Evolutionary conservation across 2,113 vertebrate species (phyloP).

Genomic region (Galeopterus variegatus): DNA sequence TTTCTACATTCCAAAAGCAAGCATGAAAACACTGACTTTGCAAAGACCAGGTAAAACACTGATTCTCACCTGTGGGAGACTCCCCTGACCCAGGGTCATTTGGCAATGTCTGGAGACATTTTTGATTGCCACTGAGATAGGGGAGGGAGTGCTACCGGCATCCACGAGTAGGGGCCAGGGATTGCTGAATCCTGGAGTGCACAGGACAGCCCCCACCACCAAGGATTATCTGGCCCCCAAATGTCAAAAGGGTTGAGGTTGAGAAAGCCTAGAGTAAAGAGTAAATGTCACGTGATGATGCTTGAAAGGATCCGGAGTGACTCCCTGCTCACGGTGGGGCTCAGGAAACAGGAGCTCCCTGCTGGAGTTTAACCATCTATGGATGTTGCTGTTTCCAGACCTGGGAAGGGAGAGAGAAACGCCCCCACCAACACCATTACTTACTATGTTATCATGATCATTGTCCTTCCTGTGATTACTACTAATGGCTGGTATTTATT

Average conservation of each 20-base stretch:
- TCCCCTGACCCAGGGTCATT: not conserved
- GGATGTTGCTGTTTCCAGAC: not conserved
- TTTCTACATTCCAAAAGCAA: not conserved
- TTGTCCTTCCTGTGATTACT: not conserved
- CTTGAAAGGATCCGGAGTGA: not conserved
- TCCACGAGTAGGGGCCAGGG: not conserved
- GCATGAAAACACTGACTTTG: not conserved
- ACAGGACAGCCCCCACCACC: too few relatives aligned
- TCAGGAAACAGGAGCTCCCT: not conserved
- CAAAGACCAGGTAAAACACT: not conserved
- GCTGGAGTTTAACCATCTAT: too few relatives aligned
- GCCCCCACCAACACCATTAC: not conserved
- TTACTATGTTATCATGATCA: not conserved
- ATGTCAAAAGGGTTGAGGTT: not conserved
- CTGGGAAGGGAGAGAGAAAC: too few relatives aligned
- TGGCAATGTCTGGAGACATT: not conserved
- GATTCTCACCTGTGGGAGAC: not conserved
- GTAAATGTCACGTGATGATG: not conserved
- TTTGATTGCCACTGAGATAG: not conserved
- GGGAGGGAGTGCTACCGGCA: not conserved
- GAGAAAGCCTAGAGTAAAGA: not conserved
- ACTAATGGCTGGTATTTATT: too few relatives aligned
- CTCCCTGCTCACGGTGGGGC: fast-evolving
- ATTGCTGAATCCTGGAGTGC: not conserved
- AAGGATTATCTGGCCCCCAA: not conserved